Evolutionary conservation across 2,797 vertebrate genomes (phyloP).

Genomic region (Tenualosa ilisha): DNA sequence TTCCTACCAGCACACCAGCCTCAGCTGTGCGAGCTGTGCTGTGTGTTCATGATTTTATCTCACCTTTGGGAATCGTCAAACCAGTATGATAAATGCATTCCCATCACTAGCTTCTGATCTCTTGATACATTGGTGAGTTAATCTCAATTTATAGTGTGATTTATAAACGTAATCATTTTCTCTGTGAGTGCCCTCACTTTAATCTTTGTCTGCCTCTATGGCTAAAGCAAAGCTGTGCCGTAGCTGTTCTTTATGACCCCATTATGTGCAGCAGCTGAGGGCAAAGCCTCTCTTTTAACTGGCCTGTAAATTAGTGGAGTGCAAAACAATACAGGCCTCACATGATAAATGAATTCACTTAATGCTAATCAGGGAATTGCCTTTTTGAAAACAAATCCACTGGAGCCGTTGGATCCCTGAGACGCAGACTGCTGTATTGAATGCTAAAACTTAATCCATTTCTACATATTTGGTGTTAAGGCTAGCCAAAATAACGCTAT

Average conservation of each 20-base stretch:
- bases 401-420: not conserved
- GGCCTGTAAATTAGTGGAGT: constrained; percentile 11
- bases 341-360: constrained; percentile 12
- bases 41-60: not conserved
- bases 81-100: not conserved
- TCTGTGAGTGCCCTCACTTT: not conserved
- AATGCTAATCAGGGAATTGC: not conserved
- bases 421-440: not conserved
- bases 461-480: not conserved
- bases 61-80: not conserved
- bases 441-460: not conserved
- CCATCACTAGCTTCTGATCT: not conserved
- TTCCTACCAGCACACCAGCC: not conserved
- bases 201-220: not conserved
- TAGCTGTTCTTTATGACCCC: not conserved
- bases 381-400: not conserved
- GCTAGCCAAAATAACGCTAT: not conserved
- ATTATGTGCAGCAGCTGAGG: not conserved
- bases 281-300: constrained; percentile 8
- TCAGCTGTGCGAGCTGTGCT: not conserved
- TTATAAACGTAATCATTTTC: not conserved
- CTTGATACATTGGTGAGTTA: not conserved
- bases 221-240: not conserved
- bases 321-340: constrained; percentile 6
- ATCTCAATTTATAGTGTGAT: not conserved